These are phyloP conservation scores for Trichopria drosophilae DNA, from an alignment of 2,888 invertebrate species.

Conservation along the genomic window DNA sequence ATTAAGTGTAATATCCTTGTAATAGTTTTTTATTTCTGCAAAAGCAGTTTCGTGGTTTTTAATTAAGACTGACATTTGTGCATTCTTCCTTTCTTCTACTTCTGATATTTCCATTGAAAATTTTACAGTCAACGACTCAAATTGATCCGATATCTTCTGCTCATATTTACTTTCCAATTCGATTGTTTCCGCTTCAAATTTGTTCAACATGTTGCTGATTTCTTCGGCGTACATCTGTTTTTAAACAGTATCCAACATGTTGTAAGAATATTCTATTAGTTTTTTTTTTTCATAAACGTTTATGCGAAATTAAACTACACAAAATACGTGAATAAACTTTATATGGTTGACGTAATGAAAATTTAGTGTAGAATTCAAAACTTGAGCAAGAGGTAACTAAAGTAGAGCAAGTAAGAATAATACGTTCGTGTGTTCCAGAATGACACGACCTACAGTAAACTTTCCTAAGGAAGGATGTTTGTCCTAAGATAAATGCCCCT, in stretches of 20 bases:
- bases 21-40: slow-evolving; percentile 89
- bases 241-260: neutral
- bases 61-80: slow-evolving; percentile 79
- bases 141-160: slow-evolving; percentile 72
- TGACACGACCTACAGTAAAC: too few species aligned
- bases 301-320: slow-evolving; percentile 6
- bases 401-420: too few species aligned
- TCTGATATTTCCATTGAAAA: slow-evolving; percentile 84
- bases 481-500: too few species aligned
- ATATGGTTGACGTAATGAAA: too few species aligned
- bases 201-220: slow-evolving; percentile 45
- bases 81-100: slow-evolving; percentile 89
- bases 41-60: slow-evolving; percentile 83
- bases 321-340: too few species aligned
- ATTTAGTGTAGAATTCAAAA: too few species aligned
- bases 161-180: slow-evolving; percentile 74
- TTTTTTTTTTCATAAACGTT: neutral
- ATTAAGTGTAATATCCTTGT: slow-evolving; percentile 91
- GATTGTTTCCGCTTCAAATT: slow-evolving; percentile 69
- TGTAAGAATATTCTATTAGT: slow-evolving; percentile 2
- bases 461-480: too few species aligned
- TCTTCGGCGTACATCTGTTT: slow-evolving; percentile 28
- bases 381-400: too few species aligned
- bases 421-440: too few species aligned
- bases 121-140: slow-evolving; percentile 72